phyloP scores from a whole-genome alignment of 2,888 invertebrate genomes.

The Rhagium mordax region DNA sequence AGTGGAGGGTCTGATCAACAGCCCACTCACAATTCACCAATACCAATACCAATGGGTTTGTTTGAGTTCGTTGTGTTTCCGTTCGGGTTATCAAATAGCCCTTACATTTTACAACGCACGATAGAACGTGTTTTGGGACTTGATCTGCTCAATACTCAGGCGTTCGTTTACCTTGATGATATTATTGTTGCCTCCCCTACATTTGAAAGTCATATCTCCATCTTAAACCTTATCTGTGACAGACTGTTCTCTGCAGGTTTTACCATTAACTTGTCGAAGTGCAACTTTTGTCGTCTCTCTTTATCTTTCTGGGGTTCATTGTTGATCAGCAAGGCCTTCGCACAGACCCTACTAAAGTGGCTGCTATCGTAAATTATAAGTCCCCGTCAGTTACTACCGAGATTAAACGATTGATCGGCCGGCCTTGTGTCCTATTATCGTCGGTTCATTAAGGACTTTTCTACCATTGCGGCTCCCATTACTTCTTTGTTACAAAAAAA shows the following conservation, averaged over 20 bases:
- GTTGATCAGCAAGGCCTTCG: not conserved
- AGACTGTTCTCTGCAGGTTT: not conserved
- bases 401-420: too few species aligned
- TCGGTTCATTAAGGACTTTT: conserved; percentile 37
- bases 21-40: too few species aligned
- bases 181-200: not conserved
- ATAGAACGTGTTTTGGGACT: conserved; percentile 1
- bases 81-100: conserved; percentile 8
- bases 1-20: not conserved
- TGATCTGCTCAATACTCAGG: not conserved
- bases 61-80: conserved; percentile 14
- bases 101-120: conserved; percentile 5
- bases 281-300: not conserved
- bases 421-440: too few species aligned
- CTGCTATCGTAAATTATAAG: too few species aligned
- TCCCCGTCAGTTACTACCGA: too few species aligned
- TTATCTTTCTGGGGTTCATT: not conserved
- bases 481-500: conserved; percentile 40
- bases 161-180: not conserved
- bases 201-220: not conserved
- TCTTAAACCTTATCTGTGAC: not conserved
- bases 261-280: not conserved
- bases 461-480: conserved; percentile 37
- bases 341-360: not conserved
- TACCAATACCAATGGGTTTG: too few species aligned